Evolutionary conservation across 1,140 invertebrate species (phyloP).

Genomic region (Sycophaga agraensis): DNA sequence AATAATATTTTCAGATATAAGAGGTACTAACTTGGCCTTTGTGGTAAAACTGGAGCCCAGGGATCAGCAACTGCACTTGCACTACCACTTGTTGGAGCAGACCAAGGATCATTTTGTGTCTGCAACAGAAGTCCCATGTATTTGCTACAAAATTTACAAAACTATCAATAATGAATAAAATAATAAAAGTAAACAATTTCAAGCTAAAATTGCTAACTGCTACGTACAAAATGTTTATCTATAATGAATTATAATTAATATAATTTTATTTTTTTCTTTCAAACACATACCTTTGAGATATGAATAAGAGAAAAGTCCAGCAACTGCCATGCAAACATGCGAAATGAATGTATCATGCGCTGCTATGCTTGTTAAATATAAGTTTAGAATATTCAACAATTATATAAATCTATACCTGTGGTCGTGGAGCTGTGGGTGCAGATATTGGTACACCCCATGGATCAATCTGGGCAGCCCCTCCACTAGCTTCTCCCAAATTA

Average conservation of each 20-base stretch:
- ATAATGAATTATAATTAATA: not conserved
- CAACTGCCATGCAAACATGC: slow-evolving; percentile 48
- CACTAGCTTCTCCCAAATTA: slow-evolving; percentile 65
- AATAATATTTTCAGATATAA: no score
- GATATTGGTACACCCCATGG: slow-evolving; percentile 72
- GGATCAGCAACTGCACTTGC: slow-evolving; percentile 54
- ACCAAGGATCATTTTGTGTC: slow-evolving; percentile 63
- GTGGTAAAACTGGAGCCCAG: slow-evolving; percentile 60
- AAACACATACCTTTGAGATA: slow-evolving; percentile 42
- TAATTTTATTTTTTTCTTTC: not conserved
- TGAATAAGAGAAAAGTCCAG: slow-evolving; percentile 48
- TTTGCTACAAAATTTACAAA: not conserved
- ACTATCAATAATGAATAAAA: not conserved
- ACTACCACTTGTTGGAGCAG: slow-evolving; percentile 45
- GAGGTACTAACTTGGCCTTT: slow-evolving; percentile 43
- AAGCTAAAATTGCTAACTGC: no score
- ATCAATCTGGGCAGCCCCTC: slow-evolving; percentile 60
- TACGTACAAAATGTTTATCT: no score
- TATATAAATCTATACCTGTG: slow-evolving; percentile 48
- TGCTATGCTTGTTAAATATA: not conserved
- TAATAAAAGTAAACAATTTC: no score
- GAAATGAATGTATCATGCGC: slow-evolving; percentile 28
- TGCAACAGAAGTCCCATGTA: slow-evolving; percentile 29
- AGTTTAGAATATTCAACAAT: not conserved
- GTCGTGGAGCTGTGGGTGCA: slow-evolving; percentile 55